These are phyloP conservation scores for Pantala flavescens DNA, from an alignment of 1,140 invertebrate genomes.

Conservation along the genomic window DNA sequence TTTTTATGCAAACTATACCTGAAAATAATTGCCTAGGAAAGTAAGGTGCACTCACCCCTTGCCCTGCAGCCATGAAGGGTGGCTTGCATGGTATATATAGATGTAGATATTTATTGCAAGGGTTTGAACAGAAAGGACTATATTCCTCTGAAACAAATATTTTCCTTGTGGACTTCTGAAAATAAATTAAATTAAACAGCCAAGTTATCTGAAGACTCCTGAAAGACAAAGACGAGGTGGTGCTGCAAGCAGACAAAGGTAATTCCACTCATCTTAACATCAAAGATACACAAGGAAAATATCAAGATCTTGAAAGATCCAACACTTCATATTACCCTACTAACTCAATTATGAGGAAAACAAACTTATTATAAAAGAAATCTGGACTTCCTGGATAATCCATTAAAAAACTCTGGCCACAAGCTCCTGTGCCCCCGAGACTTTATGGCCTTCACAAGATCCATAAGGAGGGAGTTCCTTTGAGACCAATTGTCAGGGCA, in stretches of 20 bases:
- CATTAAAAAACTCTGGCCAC: background rate
- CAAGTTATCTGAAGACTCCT: background rate
- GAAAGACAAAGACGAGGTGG: background rate
- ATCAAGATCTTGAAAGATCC: background rate
- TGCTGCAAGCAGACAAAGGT: background rate
- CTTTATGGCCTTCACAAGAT: background rate
- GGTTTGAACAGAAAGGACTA: no score
- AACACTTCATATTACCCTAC: background rate
- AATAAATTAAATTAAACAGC: no score
- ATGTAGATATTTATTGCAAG: no score
- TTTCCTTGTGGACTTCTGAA: no score
- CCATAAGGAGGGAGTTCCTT: background rate
- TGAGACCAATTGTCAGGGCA: background rate
- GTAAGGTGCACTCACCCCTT: no score
- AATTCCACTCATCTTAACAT: background rate
- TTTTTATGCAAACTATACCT: no score
- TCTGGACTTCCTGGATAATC: background rate
- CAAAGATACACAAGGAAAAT: background rate
- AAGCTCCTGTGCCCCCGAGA: background rate
- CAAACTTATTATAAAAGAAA: background rate
- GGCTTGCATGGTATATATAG: no score
- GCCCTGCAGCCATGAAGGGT: no score
- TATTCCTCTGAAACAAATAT: no score
- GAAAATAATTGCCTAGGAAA: no score
- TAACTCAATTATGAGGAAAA: background rate